Base-by-base conservation (phyloP, 2,888 invertebrate genomes). In the Meganola albula region DNA sequence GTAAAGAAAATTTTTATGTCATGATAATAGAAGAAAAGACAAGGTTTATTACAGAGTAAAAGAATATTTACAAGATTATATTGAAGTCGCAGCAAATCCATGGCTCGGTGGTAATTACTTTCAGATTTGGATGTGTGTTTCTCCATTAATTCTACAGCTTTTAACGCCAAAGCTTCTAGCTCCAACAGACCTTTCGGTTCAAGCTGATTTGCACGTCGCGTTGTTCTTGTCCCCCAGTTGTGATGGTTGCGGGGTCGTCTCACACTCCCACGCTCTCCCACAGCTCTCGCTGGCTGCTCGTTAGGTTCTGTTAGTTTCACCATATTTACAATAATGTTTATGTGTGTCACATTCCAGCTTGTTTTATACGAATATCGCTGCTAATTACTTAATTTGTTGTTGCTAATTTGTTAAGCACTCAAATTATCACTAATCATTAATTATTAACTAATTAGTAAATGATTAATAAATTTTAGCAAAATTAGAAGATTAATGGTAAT, bases 11-110 rank as follows among this genome's bases (percentile, higher is more conserved):
- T n/a, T n/a, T n/a, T n/a, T n/a, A n/a, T n/a, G n/a, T n/a, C n/a
- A n/a, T n/a, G n/a, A n/a, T n/a, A n/a, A n/a, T n/a, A n/a, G n/a
- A n/a, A n/a, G n/a, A n/a, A n/a, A n/a, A n/a, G n/a, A n/a, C n/a
- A n/a, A n/a, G n/a, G n/a, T n/a, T n/a, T n/a, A n/a, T n/a, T n/a
- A n/a, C n/a, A n/a, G 23, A 18, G 18, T 12, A 28, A 20, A 9
- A 18, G 16, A 27, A 11, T 40, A 58, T 46, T 63, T 47, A 72
- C 71, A 36, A 72, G 47, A 41, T 73, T 74, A 31, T 72, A 65
- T 39, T 74, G 67, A 10, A 45, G 34, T 22, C 76, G 49, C 20
- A 74, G 37, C n/a, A 72, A 48, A 29, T 67, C 69, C 68, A 74
- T 71, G 0, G 58, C 69, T 22, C 31, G 41, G 0, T 46, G 20